A percentile compares a stretch with the other conserved stretches of the same genome.
Evolutionary conservation across 1,140 invertebrate genomes (phyloP).

Genomic region (Uloborus diversus): DNA sequence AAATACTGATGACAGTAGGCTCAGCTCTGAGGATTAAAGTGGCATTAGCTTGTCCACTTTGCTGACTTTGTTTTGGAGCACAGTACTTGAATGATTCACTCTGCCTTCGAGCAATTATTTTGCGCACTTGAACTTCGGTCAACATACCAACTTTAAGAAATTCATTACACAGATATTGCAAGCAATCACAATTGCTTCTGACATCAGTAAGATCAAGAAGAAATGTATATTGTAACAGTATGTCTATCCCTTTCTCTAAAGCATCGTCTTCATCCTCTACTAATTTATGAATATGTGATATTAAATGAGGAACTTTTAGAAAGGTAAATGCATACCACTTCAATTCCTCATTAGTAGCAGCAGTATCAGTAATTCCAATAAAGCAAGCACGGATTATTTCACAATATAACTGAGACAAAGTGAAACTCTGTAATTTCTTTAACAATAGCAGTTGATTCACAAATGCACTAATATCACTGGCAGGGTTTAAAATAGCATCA

Average conservation of each 20-base stretch:
- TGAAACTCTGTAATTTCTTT: slow-evolving; percentile 72
- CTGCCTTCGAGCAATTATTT: slow-evolving; percentile 75
- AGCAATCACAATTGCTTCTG: slow-evolving; percentile 85
- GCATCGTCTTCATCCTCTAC: slow-evolving; percentile 65
- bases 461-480: slow-evolving; percentile 80
- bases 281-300: slow-evolving; percentile 61
- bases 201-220: slow-evolving; percentile 88
- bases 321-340: slow-evolving; percentile 94
- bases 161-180: slow-evolving; percentile 84
- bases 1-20: slow-evolving; percentile 83
- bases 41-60: slow-evolving; percentile 66
- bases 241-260: slow-evolving; percentile 82
- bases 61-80: slow-evolving; percentile 36
- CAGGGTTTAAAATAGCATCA: slow-evolving; percentile 79
- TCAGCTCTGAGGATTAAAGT: slow-evolving; percentile 83
- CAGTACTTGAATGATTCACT: slow-evolving; percentile 36
- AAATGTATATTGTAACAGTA: slow-evolving; percentile 81
- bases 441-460: slow-evolving; percentile 83
- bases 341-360: slow-evolving; percentile 77
- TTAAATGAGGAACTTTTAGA: slow-evolving; percentile 76
- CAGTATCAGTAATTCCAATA: slow-evolving; percentile 79
- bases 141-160: slow-evolving; percentile 81
- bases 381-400: slow-evolving; percentile 89
- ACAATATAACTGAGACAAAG: slow-evolving; percentile 74
- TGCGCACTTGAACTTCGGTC: slow-evolving; percentile 78